Percentiles rank a stretch among this genome's conserved stretches.
These are phyloP conservation scores for Drosophila niveifrons DNA, from an alignment of 2,888 invertebrate genomes.

Conservation along the genomic window DNA sequence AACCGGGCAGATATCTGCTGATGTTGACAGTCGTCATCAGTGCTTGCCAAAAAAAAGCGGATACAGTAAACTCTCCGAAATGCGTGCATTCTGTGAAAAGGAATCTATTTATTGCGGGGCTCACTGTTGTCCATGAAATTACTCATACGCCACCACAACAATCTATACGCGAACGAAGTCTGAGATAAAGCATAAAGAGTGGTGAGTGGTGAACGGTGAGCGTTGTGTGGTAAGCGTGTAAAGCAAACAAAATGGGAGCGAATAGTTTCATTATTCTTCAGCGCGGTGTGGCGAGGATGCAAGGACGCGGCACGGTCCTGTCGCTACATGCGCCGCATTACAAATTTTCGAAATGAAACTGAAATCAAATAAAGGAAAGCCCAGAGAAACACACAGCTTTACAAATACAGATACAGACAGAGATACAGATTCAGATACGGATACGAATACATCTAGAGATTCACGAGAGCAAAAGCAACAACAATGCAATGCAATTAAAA, in stretches of 20 bases:
- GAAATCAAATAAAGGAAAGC: conserved; percentile 75
- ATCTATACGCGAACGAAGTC: conserved; percentile 44
- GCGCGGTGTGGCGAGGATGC: conserved; percentile 17
- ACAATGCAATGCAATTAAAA: conserved; percentile 76
- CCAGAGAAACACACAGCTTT: conserved; percentile 19
- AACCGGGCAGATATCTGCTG: conserved; percentile 43
- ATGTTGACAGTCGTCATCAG: conserved; percentile 54
- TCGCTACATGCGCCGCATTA: conserved; percentile 74
- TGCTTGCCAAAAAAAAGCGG: conserved; percentile 39
- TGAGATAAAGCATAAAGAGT: background rate
- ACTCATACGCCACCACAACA: conserved; percentile 64
- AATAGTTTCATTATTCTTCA: conserved; percentile 77
- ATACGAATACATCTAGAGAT: conserved; percentile 16
- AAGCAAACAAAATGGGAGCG: conserved; percentile 73
- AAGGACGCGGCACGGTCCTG: conserved; percentile 61
- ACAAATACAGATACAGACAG: conserved; percentile 10
- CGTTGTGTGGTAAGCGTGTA: conserved; percentile 35
- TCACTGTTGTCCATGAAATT: conserved; percentile 40
- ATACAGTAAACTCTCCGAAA: conserved; percentile 47
- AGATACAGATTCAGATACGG: conserved; percentile 15
- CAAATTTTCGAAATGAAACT: conserved; percentile 79
- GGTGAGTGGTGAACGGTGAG: background rate
- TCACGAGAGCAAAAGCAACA: conserved; percentile 55
- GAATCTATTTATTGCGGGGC: background rate
- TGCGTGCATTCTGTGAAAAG: background rate